Evolutionary conservation across 2,888 invertebrate genomes (phyloP).

Genomic region (Diloba caeruleocephala): DNA sequence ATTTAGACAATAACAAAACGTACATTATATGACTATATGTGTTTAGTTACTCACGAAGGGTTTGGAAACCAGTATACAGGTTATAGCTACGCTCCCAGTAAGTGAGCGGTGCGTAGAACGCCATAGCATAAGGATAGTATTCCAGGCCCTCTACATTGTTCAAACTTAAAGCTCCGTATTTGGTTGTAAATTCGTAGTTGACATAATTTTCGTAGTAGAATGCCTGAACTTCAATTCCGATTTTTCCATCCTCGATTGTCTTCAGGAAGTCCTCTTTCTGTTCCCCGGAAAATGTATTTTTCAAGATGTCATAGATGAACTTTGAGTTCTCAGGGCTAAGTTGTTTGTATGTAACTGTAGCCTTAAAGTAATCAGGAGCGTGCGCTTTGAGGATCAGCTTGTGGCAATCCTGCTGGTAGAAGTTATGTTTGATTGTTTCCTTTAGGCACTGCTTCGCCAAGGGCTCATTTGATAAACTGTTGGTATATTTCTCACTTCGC

Average conservation of each 20-base stretch:
- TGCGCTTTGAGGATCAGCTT: slow-evolving; percentile 87
- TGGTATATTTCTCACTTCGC: too few relatives aligned
- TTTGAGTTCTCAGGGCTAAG: too few relatives aligned
- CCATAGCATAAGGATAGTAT: slow-evolving; percentile 14
- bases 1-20: too few relatives aligned
- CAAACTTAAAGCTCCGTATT: slow-evolving; percentile 80
- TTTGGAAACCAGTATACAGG: slow-evolving; percentile 75
- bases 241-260: slow-evolving; percentile 74
- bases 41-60: slow-evolving; percentile 89
- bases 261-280: slow-evolving; percentile 74
- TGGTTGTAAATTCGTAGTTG: slow-evolving; percentile 80
- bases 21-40: neutral
- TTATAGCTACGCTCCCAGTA: slow-evolving; percentile 63
- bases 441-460: slow-evolving; percentile 81
- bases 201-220: slow-evolving; percentile 78
- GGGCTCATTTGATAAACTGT: too few relatives aligned
- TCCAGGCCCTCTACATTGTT: slow-evolving; percentile 48
- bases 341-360: slow-evolving; percentile 77
- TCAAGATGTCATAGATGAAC: too few relatives aligned
- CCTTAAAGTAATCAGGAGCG: slow-evolving; percentile 84
- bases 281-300: too few relatives aligned
- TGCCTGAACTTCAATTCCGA: slow-evolving; percentile 82
- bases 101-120: slow-evolving; percentile 77
- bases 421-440: slow-evolving; percentile 87
- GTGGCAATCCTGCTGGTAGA: slow-evolving; percentile 89